Percentiles rank a stretch among this genome's conserved stretches.
These are phyloP conservation scores for Cuniculus paca DNA, from an alignment of 2,797 vertebrate species.

Conservation along the genomic window DNA sequence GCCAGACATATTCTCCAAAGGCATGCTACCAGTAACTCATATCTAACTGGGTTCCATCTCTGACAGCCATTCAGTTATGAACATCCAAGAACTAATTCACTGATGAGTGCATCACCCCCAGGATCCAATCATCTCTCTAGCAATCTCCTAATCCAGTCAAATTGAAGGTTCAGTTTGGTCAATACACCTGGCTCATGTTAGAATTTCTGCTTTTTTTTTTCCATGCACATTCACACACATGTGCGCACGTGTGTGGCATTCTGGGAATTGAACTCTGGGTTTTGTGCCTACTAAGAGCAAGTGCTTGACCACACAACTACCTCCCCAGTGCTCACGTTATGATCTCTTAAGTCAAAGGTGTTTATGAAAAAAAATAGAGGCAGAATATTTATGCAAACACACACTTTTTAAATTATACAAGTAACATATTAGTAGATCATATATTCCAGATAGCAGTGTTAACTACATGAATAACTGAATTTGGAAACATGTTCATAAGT, in stretches of 20 bases:
- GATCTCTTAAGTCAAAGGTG: conserved; percentile 26
- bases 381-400: not conserved
- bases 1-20: not conserved
- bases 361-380: conserved; percentile 17
- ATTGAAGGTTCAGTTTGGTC: not conserved
- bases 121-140: not conserved
- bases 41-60: not conserved
- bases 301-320: not conserved
- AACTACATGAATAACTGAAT: not conserved
- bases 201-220: not conserved
- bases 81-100: not conserved
- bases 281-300: not conserved
- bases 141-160: not conserved
- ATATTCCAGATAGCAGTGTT: not conserved
- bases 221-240: too few species aligned
- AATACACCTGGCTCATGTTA: not conserved
- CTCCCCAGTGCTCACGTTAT: not conserved
- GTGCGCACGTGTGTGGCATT: too few species aligned
- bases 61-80: not conserved
- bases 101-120: not conserved
- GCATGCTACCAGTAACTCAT: not conserved
- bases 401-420: not conserved
- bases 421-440: not conserved
- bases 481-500: conserved; percentile 20
- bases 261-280: not conserved